phyloP scores from a whole-genome alignment of 2,888 invertebrate genomes.

The Dryococelus australis region DNA sequence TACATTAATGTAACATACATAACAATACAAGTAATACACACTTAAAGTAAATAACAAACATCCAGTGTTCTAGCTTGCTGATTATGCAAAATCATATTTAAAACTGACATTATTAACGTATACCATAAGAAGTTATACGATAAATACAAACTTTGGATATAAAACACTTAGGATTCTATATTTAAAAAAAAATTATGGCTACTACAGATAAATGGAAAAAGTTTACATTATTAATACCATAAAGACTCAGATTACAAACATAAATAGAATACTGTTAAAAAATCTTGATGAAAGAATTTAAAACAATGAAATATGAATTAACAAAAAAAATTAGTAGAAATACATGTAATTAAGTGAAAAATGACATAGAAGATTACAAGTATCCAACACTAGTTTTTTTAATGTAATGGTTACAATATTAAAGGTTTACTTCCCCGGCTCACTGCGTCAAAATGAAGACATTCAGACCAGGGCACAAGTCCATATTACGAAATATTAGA shows the following conservation, averaged over 20 bases:
- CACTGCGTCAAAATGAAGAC: background rate
- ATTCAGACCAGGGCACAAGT: background rate
- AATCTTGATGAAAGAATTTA: background rate
- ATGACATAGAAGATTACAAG: background rate
- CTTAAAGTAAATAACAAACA: background rate
- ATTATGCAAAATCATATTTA: background rate
- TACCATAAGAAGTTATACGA: background rate
- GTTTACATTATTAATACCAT: background rate
- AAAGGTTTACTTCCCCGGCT: background rate
- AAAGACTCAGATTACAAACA: background rate
- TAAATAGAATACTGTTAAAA: background rate
- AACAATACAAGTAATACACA: background rate
- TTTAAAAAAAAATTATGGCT: background rate
- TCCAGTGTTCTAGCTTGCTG: background rate
- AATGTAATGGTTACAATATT: background rate
- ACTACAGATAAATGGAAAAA: background rate
- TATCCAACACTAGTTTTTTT: background rate
- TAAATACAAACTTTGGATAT: background rate
- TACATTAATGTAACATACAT: background rate
- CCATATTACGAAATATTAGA: background rate
- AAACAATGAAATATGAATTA: constrained; percentile 2
- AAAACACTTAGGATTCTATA: background rate
- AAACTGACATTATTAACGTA: background rate
- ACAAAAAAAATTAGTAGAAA: background rate
- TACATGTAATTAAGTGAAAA: background rate